Evolutionary conservation across 2,797 vertebrate genomes (phyloP).

Genomic region (Anomalospiza imberbis): DNA sequence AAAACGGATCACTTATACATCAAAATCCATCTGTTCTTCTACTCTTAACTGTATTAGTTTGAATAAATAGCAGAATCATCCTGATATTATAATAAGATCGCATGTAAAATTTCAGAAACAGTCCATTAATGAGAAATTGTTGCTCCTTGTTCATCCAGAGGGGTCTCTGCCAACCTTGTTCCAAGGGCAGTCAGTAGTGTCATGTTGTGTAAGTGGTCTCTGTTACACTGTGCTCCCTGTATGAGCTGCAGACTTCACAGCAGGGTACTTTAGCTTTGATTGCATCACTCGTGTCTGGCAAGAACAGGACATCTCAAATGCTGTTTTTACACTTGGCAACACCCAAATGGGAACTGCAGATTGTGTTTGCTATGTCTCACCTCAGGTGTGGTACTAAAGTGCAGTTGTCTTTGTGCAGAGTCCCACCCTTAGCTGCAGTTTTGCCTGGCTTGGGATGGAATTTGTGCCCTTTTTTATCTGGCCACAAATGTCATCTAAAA

Average conservation of each 20-base stretch:
- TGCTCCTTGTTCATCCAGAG: not conserved
- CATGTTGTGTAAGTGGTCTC: constrained; percentile 19
- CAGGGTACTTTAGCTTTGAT: not conserved
- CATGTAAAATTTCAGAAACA: not conserved
- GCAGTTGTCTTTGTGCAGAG: not conserved
- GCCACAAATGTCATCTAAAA: not conserved
- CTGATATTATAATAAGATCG: not conserved
- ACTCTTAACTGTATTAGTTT: not conserved
- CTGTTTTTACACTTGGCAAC: constrained; percentile 39
- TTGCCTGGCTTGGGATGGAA: not conserved
- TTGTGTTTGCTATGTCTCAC: not conserved
- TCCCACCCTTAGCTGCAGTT: not conserved
- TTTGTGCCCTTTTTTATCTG: not conserved
- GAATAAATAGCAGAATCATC: not conserved
- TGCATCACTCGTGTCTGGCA: constrained; percentile 42
- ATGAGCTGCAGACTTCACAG: constrained; percentile 24
- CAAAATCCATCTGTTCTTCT: not conserved
- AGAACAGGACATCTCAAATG: constrained; percentile 19
- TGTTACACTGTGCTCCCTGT: not conserved
- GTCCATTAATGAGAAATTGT: not conserved
- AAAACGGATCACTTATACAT: not conserved
- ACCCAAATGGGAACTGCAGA: constrained; percentile 10
- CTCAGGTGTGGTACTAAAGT: not conserved
- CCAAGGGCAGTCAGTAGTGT: constrained; percentile 29
- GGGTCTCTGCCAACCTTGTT: constrained; percentile 21